Base-by-base conservation (phyloP, 2,113 vertebrate species). In the Labrus mixtus region DNA sequence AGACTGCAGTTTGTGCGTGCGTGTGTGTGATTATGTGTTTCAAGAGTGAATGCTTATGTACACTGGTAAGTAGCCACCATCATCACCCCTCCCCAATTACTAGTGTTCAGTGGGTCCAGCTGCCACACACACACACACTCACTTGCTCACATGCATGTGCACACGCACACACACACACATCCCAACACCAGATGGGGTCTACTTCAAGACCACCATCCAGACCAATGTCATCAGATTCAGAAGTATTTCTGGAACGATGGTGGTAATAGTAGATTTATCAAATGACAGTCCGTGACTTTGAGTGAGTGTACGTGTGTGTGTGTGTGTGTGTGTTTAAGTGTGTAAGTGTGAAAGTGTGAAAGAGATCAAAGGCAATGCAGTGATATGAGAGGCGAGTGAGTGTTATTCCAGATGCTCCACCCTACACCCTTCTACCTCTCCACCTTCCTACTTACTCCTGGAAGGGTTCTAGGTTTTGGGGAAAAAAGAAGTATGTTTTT, bases 341-440 rank as follows among this genome's bases (percentile, higher is more conserved):
- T 15, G 43, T 41, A 11, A 19, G 50, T 63, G 67, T 58, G 54
- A 63, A 23, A 53, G 54, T 75, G 73, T 56, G 17, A 25, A 46
- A 43, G 66, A 76, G 82, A 89, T 89, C 80, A 88, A 79, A 89
- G 70, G 67, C 74, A 68, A 39, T 66, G 64, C 80, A 50, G 68
- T 61, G 85, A 80, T 58, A 82, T 84, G 72, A 69, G 71, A 85
- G 76, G 68, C 5, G 59, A 33, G 68, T 78, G 86, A 86, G 59
- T 86, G 83, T 89, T 91, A 90, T 87, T 90, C 88, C 92, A 93
- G 90, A 91, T 91, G 90, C 89, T 81, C 70, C 73, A 70, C 43
- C 67, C 56, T 11, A 1, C 61, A 20, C 61, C 65, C 37, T 60
- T 62, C 51, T 48, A 33, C 50, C 37, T 64, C 82, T 68, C 56